Conservation (phyloP, 2,888 invertebrate species). For the Brenthis ino region DNA sequence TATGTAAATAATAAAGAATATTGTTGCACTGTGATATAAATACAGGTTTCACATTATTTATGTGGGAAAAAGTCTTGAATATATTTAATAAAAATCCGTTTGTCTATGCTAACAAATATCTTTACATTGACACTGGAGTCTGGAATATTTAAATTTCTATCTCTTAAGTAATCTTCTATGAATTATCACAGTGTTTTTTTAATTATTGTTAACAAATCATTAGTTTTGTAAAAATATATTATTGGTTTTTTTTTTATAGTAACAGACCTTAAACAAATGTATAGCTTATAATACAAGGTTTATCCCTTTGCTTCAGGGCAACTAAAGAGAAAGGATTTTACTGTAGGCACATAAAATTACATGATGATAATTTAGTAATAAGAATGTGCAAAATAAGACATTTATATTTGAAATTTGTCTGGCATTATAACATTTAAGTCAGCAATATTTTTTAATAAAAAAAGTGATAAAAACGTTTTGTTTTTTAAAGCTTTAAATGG, state of each 20-base stretch:
- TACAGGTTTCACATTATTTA: neutral
- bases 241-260: conserved; percentile 1
- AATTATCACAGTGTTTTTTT: no score
- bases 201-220: neutral
- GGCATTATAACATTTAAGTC: neutral
- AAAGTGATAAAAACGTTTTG: neutral
- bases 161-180: no score
- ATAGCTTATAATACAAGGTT: conserved; percentile 14
- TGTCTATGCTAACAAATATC: no score
- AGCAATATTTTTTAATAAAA: conserved; percentile 3
- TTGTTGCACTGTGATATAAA: neutral
- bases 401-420: conserved; percentile 10
- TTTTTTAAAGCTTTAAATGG: neutral
- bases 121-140: no score
- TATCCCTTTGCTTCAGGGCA: conserved; percentile 24
- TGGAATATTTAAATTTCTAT: neutral
- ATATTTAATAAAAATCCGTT: no score
- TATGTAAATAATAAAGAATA: neutral
- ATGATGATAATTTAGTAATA: conserved; percentile 3
- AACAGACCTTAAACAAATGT: neutral
- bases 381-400: conserved; percentile 7
- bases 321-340: conserved; percentile 21
- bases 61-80: neutral
- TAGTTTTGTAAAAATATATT: neutral
- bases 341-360: conserved; percentile 13